These are phyloP conservation scores for Peromyscus maniculatus DNA, from an alignment of 2,113 vertebrate species.

Conservation along the genomic window DNA sequence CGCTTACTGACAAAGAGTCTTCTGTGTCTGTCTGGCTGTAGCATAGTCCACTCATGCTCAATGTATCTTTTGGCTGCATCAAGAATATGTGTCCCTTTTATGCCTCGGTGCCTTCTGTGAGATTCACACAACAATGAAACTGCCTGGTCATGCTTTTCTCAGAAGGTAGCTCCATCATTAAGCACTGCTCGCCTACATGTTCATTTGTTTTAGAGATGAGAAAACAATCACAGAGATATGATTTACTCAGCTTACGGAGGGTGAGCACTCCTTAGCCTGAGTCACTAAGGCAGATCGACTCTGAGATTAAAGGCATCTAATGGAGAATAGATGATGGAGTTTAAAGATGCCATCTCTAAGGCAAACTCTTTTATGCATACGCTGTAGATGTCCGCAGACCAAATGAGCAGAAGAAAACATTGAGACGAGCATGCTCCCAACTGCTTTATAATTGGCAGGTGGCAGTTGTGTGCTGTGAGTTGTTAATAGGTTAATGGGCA, in stretches of 20 bases:
- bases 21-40: neutral
- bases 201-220: constrained; percentile 50
- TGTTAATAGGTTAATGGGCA: constrained; percentile 46
- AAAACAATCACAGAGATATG: constrained; percentile 40
- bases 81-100: neutral
- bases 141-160: neutral
- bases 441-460: constrained; percentile 48
- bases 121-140: neutral
- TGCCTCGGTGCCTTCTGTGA: neutral
- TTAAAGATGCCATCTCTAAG: constrained; percentile 13
- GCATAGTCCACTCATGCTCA: neutral
- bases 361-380: neutral
- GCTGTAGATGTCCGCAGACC: neutral
- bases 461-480: constrained; percentile 4
- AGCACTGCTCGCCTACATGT: neutral
- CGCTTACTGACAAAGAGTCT: too few relatives aligned
- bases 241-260: constrained; percentile 33
- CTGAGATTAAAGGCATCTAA: constrained; percentile 53
- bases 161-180: neutral
- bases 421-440: neutral
- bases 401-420: neutral
- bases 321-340: neutral
- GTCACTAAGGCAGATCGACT: neutral
- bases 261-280: constrained; percentile 48
- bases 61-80: neutral